Evolutionary conservation across 1,140 invertebrate genomes (phyloP).

Genomic region (Eupeodes corollae): DNA sequence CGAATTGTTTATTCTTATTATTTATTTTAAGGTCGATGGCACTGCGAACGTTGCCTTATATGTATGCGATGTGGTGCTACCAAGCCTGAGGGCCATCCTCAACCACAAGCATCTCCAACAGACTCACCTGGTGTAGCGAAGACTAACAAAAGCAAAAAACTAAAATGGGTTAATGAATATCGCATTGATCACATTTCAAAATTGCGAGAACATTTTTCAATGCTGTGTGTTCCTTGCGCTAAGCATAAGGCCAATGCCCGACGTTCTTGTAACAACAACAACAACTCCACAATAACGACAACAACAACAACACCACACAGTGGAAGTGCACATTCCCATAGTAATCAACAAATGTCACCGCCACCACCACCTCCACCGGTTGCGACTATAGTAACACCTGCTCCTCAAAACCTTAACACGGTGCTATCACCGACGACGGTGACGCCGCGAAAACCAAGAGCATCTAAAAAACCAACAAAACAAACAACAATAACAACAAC

Average conservation of each 20-base stretch:
- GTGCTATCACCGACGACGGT: neutral
- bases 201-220: constrained; percentile 28
- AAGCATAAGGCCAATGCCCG: constrained; percentile 11
- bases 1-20: constrained; percentile 5
- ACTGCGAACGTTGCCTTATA: constrained; percentile 68
- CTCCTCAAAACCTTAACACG: neutral
- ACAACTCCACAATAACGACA: neutral
- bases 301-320: neutral
- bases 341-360: neutral
- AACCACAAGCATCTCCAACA: constrained; percentile 1
- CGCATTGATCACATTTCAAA: constrained; percentile 30
- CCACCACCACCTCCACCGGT: neutral
- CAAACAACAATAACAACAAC: neutral
- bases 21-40: constrained; percentile 59
- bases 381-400: neutral
- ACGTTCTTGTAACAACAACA: neutral
- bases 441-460: constrained; percentile 7
- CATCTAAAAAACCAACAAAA: constrained; percentile 4
- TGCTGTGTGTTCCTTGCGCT: constrained; percentile 31
- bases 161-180: constrained; percentile 36
- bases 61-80: constrained; percentile 50
- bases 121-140: constrained; percentile 3
- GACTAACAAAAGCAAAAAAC: constrained; percentile 20
- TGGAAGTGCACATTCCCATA: neutral
- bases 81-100: constrained; percentile 32